phyloP scores from a whole-genome alignment of 2,888 invertebrate genomes.

The Cryptosula pallasiana region DNA sequence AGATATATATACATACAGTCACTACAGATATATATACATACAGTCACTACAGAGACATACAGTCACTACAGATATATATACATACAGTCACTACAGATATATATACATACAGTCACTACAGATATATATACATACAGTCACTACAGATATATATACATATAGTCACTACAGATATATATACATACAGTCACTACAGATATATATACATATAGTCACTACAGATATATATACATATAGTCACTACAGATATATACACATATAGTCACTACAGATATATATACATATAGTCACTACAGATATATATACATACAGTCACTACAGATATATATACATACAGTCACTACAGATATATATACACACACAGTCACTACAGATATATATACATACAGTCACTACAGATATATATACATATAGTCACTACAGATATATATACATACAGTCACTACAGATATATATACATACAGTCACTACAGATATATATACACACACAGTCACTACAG shows the following conservation, averaged over 20 bases:
- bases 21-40: constrained; percentile 59
- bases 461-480: too few relatives aligned
- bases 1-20: constrained; percentile 53
- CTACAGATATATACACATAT: constrained; percentile 56
- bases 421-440: constrained; percentile 53
- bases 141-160: too few relatives aligned
- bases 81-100: constrained; percentile 62
- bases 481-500: too few relatives aligned
- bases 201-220: too few relatives aligned
- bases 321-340: constrained; percentile 31
- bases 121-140: constrained; percentile 31
- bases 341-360: too few relatives aligned
- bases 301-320: constrained; percentile 61
- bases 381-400: constrained; percentile 29
- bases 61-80: constrained; percentile 63
- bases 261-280: too few relatives aligned
- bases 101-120: constrained; percentile 61
- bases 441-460: constrained; percentile 59
- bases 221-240: constrained; percentile 56
- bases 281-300: constrained; percentile 68
- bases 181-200: too few relatives aligned
- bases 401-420: too few relatives aligned
- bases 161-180: constrained; percentile 63
- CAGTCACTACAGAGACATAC: too few relatives aligned
- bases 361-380: constrained; percentile 65